A percentile compares a stretch with the other conserved stretches of the same genome.
Evolutionary conservation across 2,113 vertebrate species (phyloP).

Genomic region (Lucifuga dentata): DNA sequence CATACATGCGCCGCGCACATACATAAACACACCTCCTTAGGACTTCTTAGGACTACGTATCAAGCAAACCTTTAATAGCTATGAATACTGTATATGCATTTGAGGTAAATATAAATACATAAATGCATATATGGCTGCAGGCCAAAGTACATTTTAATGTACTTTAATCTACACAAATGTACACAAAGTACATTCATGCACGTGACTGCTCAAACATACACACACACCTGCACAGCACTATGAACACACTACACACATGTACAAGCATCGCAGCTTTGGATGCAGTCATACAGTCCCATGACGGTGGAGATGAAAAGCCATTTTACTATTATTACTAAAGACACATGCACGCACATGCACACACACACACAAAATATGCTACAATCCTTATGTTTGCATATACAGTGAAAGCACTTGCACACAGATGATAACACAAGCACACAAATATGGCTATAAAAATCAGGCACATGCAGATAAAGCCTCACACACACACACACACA

Average conservation of each 20-base stretch:
- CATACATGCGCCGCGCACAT: not conserved
- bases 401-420: not conserved
- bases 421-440: not conserved
- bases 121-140: constrained; percentile 37
- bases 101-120: constrained; percentile 42
- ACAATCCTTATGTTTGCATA: constrained; percentile 1
- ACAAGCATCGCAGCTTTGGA: not conserved
- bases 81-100: constrained; percentile 2
- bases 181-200: no score
- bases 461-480: not conserved
- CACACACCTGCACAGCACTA: not conserved
- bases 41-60: no score
- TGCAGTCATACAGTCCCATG: constrained; percentile 20
- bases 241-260: not conserved
- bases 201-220: no score
- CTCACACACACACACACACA: constrained; percentile 3
- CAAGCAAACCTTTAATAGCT: not conserved
- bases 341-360: constrained; percentile 9
- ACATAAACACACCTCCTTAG: not conserved
- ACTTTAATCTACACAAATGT: constrained; percentile 13
- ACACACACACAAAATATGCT: constrained; percentile 1
- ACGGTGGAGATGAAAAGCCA: constrained; percentile 44
- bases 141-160: constrained; percentile 54
- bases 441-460: constrained; percentile 6
- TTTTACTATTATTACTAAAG: constrained; percentile 26